phyloP scores from a whole-genome alignment of 2,888 invertebrate species.

The Thysanoteuthis rhombus region DNA sequence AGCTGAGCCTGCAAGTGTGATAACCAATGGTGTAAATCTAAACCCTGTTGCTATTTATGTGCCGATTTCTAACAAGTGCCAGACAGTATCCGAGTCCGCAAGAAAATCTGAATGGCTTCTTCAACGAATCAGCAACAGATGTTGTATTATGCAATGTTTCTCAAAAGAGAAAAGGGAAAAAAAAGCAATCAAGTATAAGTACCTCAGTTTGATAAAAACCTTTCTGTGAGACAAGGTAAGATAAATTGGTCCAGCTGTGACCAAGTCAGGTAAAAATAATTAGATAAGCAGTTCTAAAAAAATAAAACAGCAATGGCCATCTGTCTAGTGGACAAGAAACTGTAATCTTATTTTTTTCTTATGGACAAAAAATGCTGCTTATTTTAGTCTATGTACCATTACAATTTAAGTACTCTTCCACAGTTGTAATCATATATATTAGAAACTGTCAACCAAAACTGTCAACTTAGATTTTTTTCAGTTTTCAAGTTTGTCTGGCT shows the following conservation, averaged over 20 bases:
- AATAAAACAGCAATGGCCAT: neutral
- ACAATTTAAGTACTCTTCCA: neutral
- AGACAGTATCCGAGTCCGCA: neutral
- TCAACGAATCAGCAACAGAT: neutral
- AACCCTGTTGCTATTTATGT: neutral
- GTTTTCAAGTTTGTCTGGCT: too few species aligned
- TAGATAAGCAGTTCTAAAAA: neutral
- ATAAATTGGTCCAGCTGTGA: neutral
- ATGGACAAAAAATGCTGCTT: too few species aligned
- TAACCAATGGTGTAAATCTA: too few species aligned
- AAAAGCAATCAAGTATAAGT: neutral
- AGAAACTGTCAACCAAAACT: too few species aligned
- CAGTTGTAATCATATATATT: too few species aligned
- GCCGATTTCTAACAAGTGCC: neutral
- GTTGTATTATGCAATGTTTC: neutral
- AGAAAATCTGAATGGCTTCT: neutral
- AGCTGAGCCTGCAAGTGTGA: too few species aligned
- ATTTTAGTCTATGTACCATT: neutral
- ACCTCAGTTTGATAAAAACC: neutral
- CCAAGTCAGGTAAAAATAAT: neutral
- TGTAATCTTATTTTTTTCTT: neutral
- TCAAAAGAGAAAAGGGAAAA: neutral
- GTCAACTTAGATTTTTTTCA: too few species aligned
- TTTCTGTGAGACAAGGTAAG: neutral
- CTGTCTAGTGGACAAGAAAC: neutral